Conservation (phyloP, 2,113 vertebrate species). For the Ibidorhyncha struthersii region DNA sequence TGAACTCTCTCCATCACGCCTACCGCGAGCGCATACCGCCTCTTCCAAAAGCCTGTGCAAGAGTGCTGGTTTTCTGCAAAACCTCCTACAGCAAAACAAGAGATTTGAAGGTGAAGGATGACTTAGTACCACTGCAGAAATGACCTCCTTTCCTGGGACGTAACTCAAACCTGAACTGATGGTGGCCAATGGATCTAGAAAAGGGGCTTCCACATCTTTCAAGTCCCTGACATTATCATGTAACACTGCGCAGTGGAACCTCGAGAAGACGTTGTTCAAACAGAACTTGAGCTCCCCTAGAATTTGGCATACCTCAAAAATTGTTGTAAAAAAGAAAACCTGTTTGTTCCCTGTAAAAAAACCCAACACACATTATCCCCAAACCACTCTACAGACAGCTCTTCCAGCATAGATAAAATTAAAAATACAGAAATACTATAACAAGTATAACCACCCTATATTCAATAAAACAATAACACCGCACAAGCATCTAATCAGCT, state of each 20-base stretch:
- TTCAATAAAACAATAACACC: background rate
- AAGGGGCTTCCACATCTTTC: background rate
- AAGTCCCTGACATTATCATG: fast-evolving
- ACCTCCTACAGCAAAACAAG: background rate
- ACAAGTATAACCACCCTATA: background rate
- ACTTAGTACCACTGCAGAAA: background rate
- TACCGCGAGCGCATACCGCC: background rate
- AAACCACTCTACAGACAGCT: background rate
- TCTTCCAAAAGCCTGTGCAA: background rate
- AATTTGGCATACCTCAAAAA: background rate
- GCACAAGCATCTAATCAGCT: background rate
- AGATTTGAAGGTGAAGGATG: background rate
- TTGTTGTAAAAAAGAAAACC: background rate
- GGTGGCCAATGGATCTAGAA: background rate
- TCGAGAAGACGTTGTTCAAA: background rate
- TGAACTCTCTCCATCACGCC: background rate
- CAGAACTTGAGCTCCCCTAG: background rate
- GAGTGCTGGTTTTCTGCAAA: background rate
- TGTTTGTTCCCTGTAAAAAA: background rate
- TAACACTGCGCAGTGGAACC: background rate
- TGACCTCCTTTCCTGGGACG: background rate
- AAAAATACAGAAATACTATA: background rate
- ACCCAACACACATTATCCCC: fast-evolving
- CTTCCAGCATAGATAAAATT: background rate
- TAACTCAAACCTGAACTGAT: background rate